These are phyloP conservation scores for Oegoconia quadripuncta DNA, from an alignment of 2,888 invertebrate genomes.

Conservation along the genomic window DNA sequence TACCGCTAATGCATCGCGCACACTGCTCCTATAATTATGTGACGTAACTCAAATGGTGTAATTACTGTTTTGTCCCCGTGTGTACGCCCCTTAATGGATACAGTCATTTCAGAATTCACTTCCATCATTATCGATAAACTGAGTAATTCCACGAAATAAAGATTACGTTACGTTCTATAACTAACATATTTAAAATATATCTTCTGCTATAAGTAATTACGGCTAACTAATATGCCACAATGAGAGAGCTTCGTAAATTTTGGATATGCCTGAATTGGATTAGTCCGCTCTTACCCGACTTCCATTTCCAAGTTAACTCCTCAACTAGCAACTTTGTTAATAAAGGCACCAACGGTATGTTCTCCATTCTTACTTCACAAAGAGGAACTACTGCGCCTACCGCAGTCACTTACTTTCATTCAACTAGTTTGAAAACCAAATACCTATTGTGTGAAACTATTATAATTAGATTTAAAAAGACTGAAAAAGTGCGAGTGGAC, in stretches of 20 bases:
- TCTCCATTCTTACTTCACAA: too few relatives aligned
- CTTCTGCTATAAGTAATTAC: too few relatives aligned
- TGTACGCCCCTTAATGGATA: slow-evolving; percentile 52
- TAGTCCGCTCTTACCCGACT: slow-evolving; percentile 23
- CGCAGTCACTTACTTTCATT: too few relatives aligned
- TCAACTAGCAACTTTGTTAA: slow-evolving; percentile 38
- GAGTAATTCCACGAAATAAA: neutral
- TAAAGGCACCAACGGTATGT: slow-evolving; percentile 32
- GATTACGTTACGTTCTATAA: neutral
- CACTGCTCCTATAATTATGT: slow-evolving; percentile 59
- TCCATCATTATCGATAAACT: slow-evolving; percentile 15
- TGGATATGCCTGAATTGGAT: slow-evolving; percentile 17
- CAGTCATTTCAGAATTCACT: slow-evolving; percentile 40
- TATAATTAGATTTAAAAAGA: too few relatives aligned
- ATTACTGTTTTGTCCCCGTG: slow-evolving; percentile 65
- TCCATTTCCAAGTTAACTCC: slow-evolving; percentile 32
- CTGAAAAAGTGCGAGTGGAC: too few relatives aligned
- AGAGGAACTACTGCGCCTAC: slow-evolving; percentile 26
- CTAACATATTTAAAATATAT: too few relatives aligned
- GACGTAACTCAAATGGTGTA: slow-evolving; percentile 64
- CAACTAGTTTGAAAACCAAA: too few relatives aligned
- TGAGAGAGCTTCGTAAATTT: slow-evolving; percentile 19
- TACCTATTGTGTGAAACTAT: too few relatives aligned
- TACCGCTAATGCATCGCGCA: slow-evolving; percentile 61
- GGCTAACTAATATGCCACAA: too few relatives aligned